Base-by-base conservation (phyloP, 2,113 vertebrate genomes). In the Poeciliopsis retropinna region DNA sequence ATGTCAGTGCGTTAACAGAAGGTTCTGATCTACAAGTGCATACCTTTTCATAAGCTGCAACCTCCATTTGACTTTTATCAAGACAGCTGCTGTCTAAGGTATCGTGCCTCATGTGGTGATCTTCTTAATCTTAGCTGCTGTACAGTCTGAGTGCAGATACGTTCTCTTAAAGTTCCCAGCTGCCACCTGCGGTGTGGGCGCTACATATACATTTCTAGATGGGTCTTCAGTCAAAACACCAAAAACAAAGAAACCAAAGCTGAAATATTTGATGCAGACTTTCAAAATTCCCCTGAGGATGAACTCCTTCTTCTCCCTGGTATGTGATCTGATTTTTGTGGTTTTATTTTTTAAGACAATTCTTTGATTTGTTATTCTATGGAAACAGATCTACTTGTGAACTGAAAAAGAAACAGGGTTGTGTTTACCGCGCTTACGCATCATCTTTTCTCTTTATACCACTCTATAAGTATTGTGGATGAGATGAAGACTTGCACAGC, bases 111-210 rank as follows among this genome's bases (percentile, higher is more conserved):
- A 62, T 67, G 68, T 70, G 32, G 64, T 60, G 75, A 67, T 66
- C 47, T n/a, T 73, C 60, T 74, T 77, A 67, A 82, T 79, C 73
- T 67, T 28, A 65, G 70, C 72, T 65, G 63, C 72, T 75, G 66
- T 81, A 67, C 75, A 81, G 64, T 74, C 75, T 37, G 54, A 70
- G 51, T 8, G 29, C 32, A 75, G 80, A 66, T 28, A 86, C 61
- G n/a, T 74, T 75, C 67, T 44, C 71, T 76, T 19, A 4, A 57
- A 57, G 73, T n/a, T 76, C 73, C 4, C 15, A 70, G 60, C 4
- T 51, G 37, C 34, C 34, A 31, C 70, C 63, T 62, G 44, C 37
- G 41, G 34, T 25, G 64, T n/a, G 11, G 22, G 74, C 1, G 31
- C 22, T 54, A 64, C 44, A 10, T 60, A 57, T 32, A 34, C 25